phyloP scores from a whole-genome alignment of 2,113 vertebrate genomes.

The Elephantulus edwardii region DNA sequence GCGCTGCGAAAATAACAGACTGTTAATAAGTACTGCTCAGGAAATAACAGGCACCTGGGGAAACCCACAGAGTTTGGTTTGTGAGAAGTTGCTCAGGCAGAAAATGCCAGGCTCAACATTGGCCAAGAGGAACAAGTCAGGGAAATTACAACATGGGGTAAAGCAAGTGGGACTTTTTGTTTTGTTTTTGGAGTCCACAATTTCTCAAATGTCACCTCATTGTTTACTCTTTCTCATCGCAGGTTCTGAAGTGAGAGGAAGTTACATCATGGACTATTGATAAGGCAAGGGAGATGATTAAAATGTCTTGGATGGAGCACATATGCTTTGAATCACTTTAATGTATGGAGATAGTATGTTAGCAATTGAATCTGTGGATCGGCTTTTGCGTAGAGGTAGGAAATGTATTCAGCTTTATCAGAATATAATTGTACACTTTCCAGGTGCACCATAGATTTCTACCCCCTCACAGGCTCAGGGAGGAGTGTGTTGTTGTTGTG shows the following conservation, averaged over 20 bases:
- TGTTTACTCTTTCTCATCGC: background rate
- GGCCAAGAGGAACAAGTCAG: constrained; percentile 42
- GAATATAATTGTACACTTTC: background rate
- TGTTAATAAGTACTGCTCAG: background rate
- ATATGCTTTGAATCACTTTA: background rate
- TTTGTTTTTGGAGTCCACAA: constrained; percentile 16
- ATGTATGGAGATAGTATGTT: background rate
- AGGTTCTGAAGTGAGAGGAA: constrained; percentile 17
- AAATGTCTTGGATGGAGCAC: background rate
- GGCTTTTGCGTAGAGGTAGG: background rate
- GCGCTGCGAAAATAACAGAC: constrained; percentile 14
- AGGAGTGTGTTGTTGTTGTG: no score
- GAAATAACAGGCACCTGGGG: constrained; percentile 67
- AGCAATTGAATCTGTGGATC: background rate
- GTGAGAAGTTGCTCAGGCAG: constrained; percentile 54
- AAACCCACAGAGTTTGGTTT: constrained; percentile 50
- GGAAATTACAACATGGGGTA: constrained; percentile 52
- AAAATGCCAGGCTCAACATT: background rate
- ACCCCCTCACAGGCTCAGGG: background rate
- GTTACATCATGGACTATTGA: background rate
- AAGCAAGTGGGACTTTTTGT: constrained; percentile 58
- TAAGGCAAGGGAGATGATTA: background rate
- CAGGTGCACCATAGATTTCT: background rate
- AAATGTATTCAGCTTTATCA: background rate
- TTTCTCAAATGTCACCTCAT: constrained; percentile 25